A percentile compares a stretch with the other conserved stretches of the same genome.
Conservation (phyloP, 2,113 vertebrate genomes). For the Alaudala cheleensis region DNA sequence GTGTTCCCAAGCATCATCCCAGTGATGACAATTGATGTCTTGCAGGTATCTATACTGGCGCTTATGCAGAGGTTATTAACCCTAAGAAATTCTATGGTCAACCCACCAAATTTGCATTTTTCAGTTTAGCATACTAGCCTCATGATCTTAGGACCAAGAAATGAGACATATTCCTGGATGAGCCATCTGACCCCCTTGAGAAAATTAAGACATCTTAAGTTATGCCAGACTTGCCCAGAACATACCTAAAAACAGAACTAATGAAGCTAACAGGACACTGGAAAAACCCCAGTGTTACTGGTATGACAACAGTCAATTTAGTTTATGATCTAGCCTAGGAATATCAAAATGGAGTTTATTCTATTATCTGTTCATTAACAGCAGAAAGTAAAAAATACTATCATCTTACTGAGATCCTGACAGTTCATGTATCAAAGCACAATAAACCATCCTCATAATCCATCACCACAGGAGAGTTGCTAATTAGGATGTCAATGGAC, state of each 20-base stretch:
- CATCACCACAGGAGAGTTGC: background rate
- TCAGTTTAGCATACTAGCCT: background rate
- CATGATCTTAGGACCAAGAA: background rate
- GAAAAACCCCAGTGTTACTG: background rate
- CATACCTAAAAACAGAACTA: background rate
- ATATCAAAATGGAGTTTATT: background rate
- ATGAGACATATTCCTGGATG: background rate
- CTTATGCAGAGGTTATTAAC: background rate
- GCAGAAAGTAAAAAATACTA: background rate
- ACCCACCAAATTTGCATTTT: background rate
- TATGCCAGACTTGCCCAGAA: background rate
- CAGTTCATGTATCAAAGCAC: background rate
- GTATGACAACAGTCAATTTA: background rate
- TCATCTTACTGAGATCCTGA: background rate
- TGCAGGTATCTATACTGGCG: background rate
- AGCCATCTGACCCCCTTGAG: background rate
- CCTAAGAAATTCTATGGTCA: background rate
- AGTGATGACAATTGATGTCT: background rate
- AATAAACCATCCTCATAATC: background rate
- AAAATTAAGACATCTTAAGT: background rate
- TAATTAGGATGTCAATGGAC: background rate
- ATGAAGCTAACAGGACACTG: background rate
- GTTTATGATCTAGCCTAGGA: background rate
- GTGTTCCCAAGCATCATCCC: background rate
- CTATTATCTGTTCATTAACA: background rate